phyloP scores from a whole-genome alignment of 1,140 invertebrate species.

The Drosophila sproati region DNA sequence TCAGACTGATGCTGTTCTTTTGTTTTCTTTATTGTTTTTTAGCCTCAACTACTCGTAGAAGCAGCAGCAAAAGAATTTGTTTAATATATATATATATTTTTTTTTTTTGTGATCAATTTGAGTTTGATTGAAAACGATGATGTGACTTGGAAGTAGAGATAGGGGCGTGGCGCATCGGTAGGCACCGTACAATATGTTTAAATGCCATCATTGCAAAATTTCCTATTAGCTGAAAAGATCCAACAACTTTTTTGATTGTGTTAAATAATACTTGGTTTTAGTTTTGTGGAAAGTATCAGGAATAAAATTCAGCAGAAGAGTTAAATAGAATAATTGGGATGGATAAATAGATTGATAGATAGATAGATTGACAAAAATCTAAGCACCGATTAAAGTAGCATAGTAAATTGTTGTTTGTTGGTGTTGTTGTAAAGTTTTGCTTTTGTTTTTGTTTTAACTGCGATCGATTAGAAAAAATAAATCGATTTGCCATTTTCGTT shows the following conservation, averaged over 20 bases:
- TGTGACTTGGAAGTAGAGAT: constrained; percentile 63
- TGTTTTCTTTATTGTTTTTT: constrained; percentile 18
- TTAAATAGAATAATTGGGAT: constrained; percentile 48
- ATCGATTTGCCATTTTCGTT: constrained; percentile 57
- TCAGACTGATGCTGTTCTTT: not conserved
- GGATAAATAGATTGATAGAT: constrained; percentile 15
- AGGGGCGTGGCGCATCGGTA: constrained; percentile 29
- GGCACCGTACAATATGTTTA: constrained; percentile 62
- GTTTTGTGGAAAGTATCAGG: constrained; percentile 59
- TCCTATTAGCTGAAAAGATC: constrained; percentile 45
- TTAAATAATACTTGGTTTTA: constrained; percentile 74
- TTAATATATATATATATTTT: constrained; percentile 21
- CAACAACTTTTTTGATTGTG: constrained; percentile 57
- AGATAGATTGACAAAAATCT: constrained; percentile 51
- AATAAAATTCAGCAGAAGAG: constrained; percentile 64
- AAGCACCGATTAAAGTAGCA: constrained; percentile 68
- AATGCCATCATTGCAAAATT: constrained; percentile 79
- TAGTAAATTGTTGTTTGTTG: constrained; percentile 39
- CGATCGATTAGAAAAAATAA: constrained; percentile 63
- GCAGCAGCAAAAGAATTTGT: constrained; percentile 37
- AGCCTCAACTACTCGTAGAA: constrained; percentile 58
- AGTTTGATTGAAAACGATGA: constrained; percentile 18
- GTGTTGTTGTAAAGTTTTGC: constrained; percentile 7
- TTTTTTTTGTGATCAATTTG: constrained; percentile 27
- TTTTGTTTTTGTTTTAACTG: not conserved